phyloP scores from a whole-genome alignment of 2,113 vertebrate genomes.

The Herpetotheres cachinnans region DNA sequence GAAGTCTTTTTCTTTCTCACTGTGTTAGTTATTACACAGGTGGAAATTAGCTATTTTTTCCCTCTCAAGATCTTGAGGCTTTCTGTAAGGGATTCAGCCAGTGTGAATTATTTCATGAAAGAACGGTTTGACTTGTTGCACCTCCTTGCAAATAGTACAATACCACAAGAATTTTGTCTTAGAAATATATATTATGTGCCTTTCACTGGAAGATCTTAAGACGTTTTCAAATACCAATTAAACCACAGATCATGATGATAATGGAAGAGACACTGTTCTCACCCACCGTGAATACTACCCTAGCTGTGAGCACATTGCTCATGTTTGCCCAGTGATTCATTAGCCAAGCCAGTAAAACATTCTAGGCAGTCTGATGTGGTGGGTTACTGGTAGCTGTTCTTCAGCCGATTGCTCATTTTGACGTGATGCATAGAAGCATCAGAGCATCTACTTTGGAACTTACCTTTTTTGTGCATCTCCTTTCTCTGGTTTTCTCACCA shows the following conservation, averaged over 20 bases:
- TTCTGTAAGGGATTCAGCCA: constrained; percentile 13
- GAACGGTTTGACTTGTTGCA: neutral
- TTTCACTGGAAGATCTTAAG: neutral
- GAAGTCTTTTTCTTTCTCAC: constrained; percentile 26
- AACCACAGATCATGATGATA: neutral
- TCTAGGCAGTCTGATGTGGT: neutral
- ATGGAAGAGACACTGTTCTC: neutral
- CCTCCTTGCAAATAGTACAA: neutral
- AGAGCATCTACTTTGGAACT: neutral
- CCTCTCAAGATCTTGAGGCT: neutral
- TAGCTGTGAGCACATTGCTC: neutral
- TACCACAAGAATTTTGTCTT: neutral
- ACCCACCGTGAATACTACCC: neutral
- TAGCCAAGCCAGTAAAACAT: neutral
- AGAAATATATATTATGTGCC: neutral
- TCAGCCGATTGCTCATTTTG: neutral
- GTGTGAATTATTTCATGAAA: constrained; percentile 22
- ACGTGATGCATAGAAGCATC: neutral
- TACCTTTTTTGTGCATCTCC: neutral
- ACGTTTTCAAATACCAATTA: neutral
- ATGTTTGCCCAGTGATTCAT: constrained; percentile 43
- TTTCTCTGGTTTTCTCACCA: constrained; percentile 30
- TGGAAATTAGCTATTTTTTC: constrained; percentile 41
- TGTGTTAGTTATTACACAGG: neutral
- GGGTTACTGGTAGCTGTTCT: constrained; percentile 30